These are phyloP conservation scores for Glossophaga mutica DNA, from an alignment of 2,797 vertebrate genomes.

Conservation along the genomic window DNA sequence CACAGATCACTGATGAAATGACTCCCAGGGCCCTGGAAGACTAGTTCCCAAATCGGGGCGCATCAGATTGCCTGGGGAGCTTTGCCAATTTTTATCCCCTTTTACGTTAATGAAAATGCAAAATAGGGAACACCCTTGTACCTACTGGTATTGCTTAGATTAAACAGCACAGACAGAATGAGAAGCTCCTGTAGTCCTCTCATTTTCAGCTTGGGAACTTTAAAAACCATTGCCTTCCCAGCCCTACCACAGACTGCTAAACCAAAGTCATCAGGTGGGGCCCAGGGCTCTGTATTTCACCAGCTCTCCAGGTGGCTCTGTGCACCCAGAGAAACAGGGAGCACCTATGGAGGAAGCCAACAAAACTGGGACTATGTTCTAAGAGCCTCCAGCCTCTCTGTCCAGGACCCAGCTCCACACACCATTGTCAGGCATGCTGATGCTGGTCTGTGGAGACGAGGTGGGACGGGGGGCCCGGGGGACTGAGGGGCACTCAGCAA, in stretches of 20 bases:
- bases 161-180: background rate
- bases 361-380: background rate
- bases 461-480: fast-evolving
- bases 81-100: background rate
- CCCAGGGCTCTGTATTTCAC: background rate
- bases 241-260: background rate
- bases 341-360: background rate
- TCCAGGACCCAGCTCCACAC: background rate
- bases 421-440: too few species aligned
- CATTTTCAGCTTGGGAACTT: background rate
- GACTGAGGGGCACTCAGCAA: background rate
- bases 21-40: background rate
- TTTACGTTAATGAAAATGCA: background rate
- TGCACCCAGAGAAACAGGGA: background rate
- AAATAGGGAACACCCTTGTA: background rate
- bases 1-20: background rate
- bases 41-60: background rate
- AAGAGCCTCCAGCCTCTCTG: background rate
- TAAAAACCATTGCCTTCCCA: background rate
- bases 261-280: background rate
- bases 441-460: background rate
- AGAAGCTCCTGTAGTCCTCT: background rate
- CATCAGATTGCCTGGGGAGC: background rate
- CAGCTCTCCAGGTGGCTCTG: background rate
- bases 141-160: background rate